Percentiles rank a stretch among this genome's conserved stretches.
These are phyloP conservation scores for Pelusios castaneus DNA, from an alignment of 2,113 vertebrate species.

Conservation along the genomic window DNA sequence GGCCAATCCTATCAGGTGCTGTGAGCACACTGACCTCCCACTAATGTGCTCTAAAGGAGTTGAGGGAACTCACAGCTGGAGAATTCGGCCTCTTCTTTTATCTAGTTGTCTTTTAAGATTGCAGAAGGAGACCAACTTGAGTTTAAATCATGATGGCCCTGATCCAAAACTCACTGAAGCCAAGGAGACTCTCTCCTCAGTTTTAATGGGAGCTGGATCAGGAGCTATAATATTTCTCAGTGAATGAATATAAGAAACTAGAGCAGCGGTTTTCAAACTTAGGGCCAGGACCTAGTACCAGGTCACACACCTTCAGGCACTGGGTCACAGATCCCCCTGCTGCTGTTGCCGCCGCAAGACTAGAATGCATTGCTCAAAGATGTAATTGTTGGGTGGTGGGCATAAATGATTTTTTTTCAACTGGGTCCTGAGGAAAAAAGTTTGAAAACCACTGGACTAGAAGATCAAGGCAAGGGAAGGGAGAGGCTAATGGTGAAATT, in stretches of 20 bases:
- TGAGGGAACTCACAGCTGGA: fast-evolving
- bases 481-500: neutral
- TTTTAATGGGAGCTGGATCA: neutral
- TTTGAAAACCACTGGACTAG: no score
- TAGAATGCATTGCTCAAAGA: no score
- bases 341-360: no score
- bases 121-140: neutral
- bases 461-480: neutral
- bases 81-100: neutral
- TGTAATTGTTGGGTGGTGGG: no score
- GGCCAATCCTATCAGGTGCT: neutral
- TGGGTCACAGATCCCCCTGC: no score
- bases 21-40: neutral
- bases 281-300: no score
- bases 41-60: neutral
- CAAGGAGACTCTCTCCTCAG: neutral
- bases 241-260: neutral
- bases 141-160: neutral
- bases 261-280: no score
- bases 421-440: no score
- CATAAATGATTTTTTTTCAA: no score
- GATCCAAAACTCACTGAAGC: neutral
- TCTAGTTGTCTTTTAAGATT: neutral
- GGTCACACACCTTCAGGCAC: no score
- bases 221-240: neutral